Conservation (phyloP, 2,113 vertebrate genomes). For the Silurus glanis region DNA sequence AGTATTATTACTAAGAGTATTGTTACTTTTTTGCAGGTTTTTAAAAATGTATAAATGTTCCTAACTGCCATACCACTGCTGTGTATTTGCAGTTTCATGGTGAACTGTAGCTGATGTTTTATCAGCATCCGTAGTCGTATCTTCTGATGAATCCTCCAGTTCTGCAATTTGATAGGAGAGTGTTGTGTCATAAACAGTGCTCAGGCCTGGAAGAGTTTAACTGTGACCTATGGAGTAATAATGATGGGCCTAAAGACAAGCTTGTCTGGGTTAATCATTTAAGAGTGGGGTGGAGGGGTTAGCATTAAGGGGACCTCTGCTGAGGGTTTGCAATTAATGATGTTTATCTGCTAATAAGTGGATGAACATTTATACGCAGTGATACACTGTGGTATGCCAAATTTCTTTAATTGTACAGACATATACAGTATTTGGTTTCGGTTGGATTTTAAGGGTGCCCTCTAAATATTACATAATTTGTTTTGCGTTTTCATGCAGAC, state of each 20-base stretch:
- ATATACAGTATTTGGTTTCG: neutral
- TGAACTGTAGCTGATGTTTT: constrained; percentile 35
- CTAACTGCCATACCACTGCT: neutral
- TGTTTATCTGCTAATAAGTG: constrained; percentile 5
- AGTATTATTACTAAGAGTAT: too few relatives aligned
- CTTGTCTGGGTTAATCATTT: constrained; percentile 18
- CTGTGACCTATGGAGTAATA: constrained; percentile 9
- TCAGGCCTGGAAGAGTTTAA: constrained; percentile 47
- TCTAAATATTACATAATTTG: neutral
- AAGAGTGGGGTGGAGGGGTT: constrained; percentile 22
- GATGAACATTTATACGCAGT: neutral
- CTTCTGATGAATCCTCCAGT: constrained; percentile 28
- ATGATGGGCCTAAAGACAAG: constrained; percentile 21
- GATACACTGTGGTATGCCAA: neutral
- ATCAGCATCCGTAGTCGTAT: constrained; percentile 16
- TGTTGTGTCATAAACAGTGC: constrained; percentile 13
- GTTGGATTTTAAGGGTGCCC: neutral
- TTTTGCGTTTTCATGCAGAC: neutral
- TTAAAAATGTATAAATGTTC: neutral
- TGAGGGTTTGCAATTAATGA: constrained; percentile 16
- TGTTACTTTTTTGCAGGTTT: neutral
- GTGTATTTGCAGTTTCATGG: constrained; percentile 10
- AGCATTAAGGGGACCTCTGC: constrained; percentile 10
- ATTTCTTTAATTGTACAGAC: neutral
- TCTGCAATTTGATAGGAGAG: constrained; percentile 15